Evolutionary conservation across 2,113 vertebrate genomes (phyloP).

Genomic region (Syngnathus scovelli): DNA sequence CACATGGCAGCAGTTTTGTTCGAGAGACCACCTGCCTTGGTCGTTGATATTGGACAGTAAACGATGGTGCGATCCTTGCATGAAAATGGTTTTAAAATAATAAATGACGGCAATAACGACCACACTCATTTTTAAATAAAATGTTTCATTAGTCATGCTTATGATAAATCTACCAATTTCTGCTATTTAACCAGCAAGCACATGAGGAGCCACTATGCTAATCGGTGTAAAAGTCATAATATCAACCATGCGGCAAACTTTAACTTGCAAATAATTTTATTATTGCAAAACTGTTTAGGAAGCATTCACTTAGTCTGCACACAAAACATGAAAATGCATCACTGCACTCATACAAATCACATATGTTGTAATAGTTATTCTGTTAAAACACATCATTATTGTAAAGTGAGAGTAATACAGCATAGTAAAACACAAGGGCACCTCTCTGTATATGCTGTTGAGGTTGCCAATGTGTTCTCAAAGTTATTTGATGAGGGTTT

Average conservation of each 20-base stretch:
- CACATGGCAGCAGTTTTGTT: neutral
- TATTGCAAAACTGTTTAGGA: slow-evolving; percentile 57
- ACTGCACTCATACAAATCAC: slow-evolving; percentile 12
- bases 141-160: too few relatives aligned
- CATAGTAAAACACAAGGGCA: neutral
- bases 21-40: neutral
- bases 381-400: neutral
- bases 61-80: neutral
- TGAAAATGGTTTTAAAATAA: neutral
- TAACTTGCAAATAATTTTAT: slow-evolving; percentile 54
- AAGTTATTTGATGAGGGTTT: neutral
- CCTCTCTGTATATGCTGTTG: neutral
- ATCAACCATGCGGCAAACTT: slow-evolving; percentile 1
- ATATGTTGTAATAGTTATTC: slow-evolving; percentile 18
- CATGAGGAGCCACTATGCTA: neutral
- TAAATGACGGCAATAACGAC: neutral
- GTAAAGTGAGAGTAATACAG: neutral
- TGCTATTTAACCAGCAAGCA: too few relatives aligned
- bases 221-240: neutral
- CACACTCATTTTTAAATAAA: neutral
- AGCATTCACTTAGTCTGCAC: slow-evolving; percentile 33
- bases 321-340: slow-evolving; percentile 40
- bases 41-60: neutral
- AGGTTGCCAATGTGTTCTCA: neutral
- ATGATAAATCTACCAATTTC: too few relatives aligned